These are phyloP conservation scores for Drosophila seclusa DNA, from an alignment of 2,888 invertebrate genomes.

Conservation along the genomic window DNA sequence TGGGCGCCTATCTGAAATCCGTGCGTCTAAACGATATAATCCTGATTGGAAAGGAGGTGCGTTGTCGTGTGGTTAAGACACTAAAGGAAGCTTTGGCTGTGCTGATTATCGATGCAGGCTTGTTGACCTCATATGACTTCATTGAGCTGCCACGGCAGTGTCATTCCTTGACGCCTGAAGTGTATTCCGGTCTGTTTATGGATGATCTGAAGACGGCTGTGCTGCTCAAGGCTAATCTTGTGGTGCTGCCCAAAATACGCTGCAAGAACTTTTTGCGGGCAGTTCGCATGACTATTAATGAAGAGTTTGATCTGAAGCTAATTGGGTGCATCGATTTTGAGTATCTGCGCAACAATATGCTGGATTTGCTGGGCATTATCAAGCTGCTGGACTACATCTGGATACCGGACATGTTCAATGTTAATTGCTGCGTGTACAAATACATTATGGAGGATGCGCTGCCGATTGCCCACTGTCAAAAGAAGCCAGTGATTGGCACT, in stretches of 20 bases:
- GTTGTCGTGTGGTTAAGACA: slow-evolving; percentile 77
- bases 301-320: slow-evolving; percentile 56
- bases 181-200: slow-evolving; percentile 57
- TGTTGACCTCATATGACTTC: slow-evolving; percentile 80
- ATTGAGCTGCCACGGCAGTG: slow-evolving; percentile 82
- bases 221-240: slow-evolving; percentile 70
- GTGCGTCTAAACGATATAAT: slow-evolving; percentile 76
- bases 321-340: slow-evolving; percentile 80
- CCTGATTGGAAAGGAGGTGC: slow-evolving; percentile 67
- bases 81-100: slow-evolving; percentile 74
- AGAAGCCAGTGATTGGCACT: slow-evolving; percentile 80
- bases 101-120: slow-evolving; percentile 69
- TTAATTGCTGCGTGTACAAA: slow-evolving; percentile 57
- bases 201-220: slow-evolving; percentile 72
- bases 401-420: slow-evolving; percentile 79
- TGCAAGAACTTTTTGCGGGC: slow-evolving; percentile 70
- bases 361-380: slow-evolving; percentile 80
- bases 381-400: slow-evolving; percentile 79
- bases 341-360: slow-evolving; percentile 73
- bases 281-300: slow-evolving; percentile 54
- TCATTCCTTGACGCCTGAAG: slow-evolving; percentile 47
- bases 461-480: slow-evolving; percentile 72
- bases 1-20: slow-evolving; percentile 73
- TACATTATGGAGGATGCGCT: slow-evolving; percentile 76
- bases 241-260: slow-evolving; percentile 77